phyloP scores from a whole-genome alignment of 2,888 invertebrate species.

The Hirtodrosophila duncani region DNA sequence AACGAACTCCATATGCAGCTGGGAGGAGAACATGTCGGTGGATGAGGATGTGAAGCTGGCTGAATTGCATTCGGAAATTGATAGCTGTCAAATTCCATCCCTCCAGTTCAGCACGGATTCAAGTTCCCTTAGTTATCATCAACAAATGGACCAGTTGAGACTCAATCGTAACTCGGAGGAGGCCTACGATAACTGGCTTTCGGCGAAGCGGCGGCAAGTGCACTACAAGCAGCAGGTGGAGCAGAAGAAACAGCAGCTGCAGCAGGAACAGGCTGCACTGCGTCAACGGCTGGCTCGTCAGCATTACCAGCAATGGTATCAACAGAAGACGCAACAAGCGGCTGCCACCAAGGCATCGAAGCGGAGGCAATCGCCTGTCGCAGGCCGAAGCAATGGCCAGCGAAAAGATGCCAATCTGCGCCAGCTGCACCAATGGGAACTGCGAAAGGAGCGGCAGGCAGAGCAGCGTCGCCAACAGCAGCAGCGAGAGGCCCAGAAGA shows the following conservation, averaged over 20 bases:
- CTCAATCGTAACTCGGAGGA: slow-evolving; percentile 45
- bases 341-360: neutral
- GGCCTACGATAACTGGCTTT: slow-evolving; percentile 76
- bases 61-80: slow-evolving; percentile 22
- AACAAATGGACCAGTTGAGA: slow-evolving; percentile 25
- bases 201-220: slow-evolving; percentile 62
- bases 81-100: slow-evolving; percentile 58
- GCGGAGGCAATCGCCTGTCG: too few species aligned
- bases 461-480: slow-evolving; percentile 22
- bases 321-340: slow-evolving; percentile 45
- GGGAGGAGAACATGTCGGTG: slow-evolving; percentile 42
- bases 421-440: slow-evolving; percentile 38
- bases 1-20: slow-evolving; percentile 56
- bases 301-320: slow-evolving; percentile 70
- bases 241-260: slow-evolving; percentile 43
- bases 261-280: slow-evolving; percentile 33
- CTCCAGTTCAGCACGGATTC: slow-evolving; percentile 69
- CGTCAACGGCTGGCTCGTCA: slow-evolving; percentile 38
- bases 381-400: too few species aligned
- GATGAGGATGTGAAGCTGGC: slow-evolving; percentile 5
- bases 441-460: slow-evolving; percentile 27
- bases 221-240: slow-evolving; percentile 44
- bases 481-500: slow-evolving; percentile 49
- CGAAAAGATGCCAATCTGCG: neutral
- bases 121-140: slow-evolving; percentile 21